Evolutionary conservation across 2,797 vertebrate genomes (phyloP), one percentile per base, ranked within the genome.

Genomic region (Triplophysa bombifrons): DNA sequence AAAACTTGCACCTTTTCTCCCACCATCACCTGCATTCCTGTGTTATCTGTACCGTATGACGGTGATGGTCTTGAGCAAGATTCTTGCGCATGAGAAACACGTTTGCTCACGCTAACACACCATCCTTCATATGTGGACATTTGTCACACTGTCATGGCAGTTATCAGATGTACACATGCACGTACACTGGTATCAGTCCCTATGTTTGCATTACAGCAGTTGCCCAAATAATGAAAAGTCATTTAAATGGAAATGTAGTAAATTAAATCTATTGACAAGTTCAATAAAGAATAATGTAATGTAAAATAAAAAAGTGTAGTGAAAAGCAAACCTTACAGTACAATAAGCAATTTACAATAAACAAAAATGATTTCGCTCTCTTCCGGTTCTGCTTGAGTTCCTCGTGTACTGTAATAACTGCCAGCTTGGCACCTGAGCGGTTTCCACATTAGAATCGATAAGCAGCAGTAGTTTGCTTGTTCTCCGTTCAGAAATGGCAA

Each of bases 31-130:
- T 77, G 80, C 86, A 86, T 91, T 88, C 87, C 83, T 89, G 80
- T 85, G 85, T 90, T 90, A 90, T 91, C 88, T 88, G 46, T 48
- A 48, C 46, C 3, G 81, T 84, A 78, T 44, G 14, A 16, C 25
- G 72, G 74, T 34, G 69, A 84, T 68, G 56, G 41, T 74, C 75
- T 71, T 58, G 85, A 85, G 86, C 84, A 83, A 85, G 80, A 58
- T 27, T 81, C 51, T n/a, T 27, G 1, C 82, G 38, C 20, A 38
- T 56, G 68, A 63, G 19, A 71, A 20, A 55, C 60, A 58, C 50
- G 6, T 61, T 46, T 66, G n/a, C 65, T 73, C 76, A 72, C 64
- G 66, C 48, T 44, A 72, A 44, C 58, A 27, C 78, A 72, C 60
- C 17, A 27, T 64, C 60, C 67, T 8, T 78, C 44, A 55, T 48